phyloP scores from a whole-genome alignment of 2,113 vertebrate species.

The Corvus hawaiiensis region DNA sequence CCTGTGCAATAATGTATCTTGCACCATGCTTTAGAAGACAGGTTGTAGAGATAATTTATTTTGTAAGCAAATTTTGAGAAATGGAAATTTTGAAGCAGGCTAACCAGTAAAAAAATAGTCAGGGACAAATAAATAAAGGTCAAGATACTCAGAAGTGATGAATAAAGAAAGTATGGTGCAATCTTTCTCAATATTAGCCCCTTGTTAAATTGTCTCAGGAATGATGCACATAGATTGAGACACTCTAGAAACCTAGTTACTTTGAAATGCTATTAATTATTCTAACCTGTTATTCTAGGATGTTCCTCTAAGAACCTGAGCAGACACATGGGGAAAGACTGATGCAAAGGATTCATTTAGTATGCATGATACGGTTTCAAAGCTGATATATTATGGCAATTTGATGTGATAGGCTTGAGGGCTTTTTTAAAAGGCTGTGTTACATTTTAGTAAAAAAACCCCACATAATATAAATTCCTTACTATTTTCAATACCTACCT shows the following conservation, averaged over 20 bases:
- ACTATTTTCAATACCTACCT: background rate
- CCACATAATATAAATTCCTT: background rate
- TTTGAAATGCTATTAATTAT: background rate
- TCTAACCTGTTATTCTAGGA: background rate
- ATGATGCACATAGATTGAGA: background rate
- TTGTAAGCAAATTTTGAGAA: background rate
- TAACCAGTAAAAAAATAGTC: background rate
- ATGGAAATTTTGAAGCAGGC: background rate
- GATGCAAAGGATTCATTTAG: background rate
- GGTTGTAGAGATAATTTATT: background rate
- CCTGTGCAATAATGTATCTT: accelerated
- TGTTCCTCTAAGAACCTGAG: background rate
- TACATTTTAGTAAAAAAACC: background rate
- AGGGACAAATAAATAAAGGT: background rate
- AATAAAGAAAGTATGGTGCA: background rate
- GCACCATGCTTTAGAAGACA: background rate
- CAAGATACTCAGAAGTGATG: background rate
- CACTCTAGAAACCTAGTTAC: background rate
- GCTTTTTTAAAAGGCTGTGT: background rate
- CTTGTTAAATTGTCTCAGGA: background rate
- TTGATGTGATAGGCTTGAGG: background rate
- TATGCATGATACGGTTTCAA: background rate
- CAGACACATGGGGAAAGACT: background rate
- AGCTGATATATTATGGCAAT: background rate
- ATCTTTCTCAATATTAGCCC: background rate